Base-by-base conservation (phyloP, 2,888 invertebrate genomes). In the Cosmorhoe ocellata region DNA sequence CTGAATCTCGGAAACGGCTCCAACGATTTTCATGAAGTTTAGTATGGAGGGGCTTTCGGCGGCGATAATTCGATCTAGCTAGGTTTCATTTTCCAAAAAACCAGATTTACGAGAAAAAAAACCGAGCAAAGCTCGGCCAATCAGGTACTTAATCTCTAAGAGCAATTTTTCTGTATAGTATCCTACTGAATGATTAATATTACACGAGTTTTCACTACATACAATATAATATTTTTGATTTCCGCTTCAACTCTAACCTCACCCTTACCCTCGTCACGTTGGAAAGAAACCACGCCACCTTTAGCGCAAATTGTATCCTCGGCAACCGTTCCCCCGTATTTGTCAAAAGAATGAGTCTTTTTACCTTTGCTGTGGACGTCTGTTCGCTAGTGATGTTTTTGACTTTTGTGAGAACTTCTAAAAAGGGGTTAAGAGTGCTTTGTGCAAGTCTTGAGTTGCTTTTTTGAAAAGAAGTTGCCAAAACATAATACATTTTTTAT, bases 261-360 rank as follows among this genome's bases (percentile, higher is more conserved):
- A 65, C 45, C 54, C 13, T 56, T 48, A 46, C 49, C 51, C 52
- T 61, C 53, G 49, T 56, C 54, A 51, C 56, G 58, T 59, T 48
- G 55, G 58, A 71, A 74, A 59, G 66, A 61, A 59, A 69, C 61
- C 63, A 56, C 61, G 63, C 60, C 72, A 70, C 71, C 75, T 69
- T 74, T 66, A 61, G 71, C 69, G 71, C 76, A 80, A 80, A 84
- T 84, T 83, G 82, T 82, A 75, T 79, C 77, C 79, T 66, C 67
- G 53, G 54, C 63, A 70, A 51, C 64, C 63, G 62, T 63, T 57
- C 66, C 57, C 61, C 59, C 64, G 72, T 74, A 76, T 79, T 83
- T 79, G 75, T 82, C 79, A 82, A 80, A 80, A 79, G 79, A 83
- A 81, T 76, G 73, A 78, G 75, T 77, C 66, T 76, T 81, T 81